Percentiles rank a stretch among this genome's conserved stretches.
Conservation (phyloP, 2,888 invertebrate genomes). For the Nezara viridula region DNA sequence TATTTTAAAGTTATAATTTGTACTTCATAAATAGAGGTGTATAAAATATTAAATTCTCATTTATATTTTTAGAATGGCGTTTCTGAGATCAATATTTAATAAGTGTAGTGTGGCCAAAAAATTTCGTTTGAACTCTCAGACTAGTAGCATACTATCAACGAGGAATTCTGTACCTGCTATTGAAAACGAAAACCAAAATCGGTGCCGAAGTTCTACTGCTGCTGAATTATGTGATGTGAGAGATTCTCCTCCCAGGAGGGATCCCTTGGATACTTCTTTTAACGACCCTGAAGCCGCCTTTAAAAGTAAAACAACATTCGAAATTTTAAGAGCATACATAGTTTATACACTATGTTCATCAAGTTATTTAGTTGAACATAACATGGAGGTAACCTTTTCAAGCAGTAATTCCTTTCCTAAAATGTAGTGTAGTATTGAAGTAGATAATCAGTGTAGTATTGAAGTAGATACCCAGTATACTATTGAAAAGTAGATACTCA, state of each 20-base stretch:
- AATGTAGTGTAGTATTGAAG: neutral
- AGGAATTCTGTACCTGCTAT: conserved; percentile 42
- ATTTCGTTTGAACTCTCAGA: conserved; percentile 67
- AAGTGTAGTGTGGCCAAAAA: conserved; percentile 70
- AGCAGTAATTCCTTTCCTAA: neutral
- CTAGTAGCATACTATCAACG: conserved; percentile 45
- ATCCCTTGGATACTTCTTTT: conserved; percentile 88
- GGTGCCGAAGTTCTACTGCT: conserved; percentile 50
- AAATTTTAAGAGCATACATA: conserved; percentile 89
- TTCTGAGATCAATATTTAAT: conserved; percentile 70
- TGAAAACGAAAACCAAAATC: neutral
- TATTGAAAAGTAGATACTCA: no score
- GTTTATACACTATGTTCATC: conserved; percentile 93
- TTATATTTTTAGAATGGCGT: conserved; percentile 69
- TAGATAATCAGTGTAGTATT: no score
- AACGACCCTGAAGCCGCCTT: conserved; percentile 91
- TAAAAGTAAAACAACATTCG: conserved; percentile 94
- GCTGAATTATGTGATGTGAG: conserved; percentile 29
- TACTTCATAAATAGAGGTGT: neutral
- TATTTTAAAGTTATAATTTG: neutral
- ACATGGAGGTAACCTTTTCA: conserved; percentile 82
- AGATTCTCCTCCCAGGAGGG: conserved; percentile 68
- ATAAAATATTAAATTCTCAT: neutral
- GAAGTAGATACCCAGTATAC: no score
- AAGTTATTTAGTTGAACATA: conserved; percentile 90